Conservation (phyloP, 2,888 invertebrate genomes). For the Protonemura montana region DNA sequence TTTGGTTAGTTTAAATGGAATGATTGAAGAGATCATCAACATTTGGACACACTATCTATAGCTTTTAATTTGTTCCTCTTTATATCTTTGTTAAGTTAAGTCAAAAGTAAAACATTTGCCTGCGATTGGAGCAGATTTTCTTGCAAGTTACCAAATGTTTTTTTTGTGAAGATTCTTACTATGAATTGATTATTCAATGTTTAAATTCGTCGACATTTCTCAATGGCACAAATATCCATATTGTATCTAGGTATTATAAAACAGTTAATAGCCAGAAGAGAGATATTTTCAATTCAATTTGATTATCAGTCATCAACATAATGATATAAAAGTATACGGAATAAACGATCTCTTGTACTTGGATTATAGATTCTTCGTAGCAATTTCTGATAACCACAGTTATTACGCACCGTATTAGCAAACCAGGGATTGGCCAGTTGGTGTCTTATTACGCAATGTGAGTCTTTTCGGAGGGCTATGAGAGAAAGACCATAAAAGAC, state of each 20-base stretch:
- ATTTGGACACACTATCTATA: too few species aligned
- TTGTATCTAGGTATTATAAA: neutral
- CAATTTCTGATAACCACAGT: slow-evolving; percentile 20
- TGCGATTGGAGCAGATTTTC: too few species aligned
- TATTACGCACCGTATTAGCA: slow-evolving; percentile 36
- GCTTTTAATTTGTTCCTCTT: too few species aligned
- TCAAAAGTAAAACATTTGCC: too few species aligned
- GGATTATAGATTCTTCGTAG: slow-evolving; percentile 8
- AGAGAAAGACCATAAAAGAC: neutral
- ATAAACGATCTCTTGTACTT: slow-evolving; percentile 24
- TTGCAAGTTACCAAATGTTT: too few species aligned
- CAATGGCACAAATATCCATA: neutral
- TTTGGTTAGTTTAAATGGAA: too few species aligned
- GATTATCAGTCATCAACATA: slow-evolving; percentile 28
- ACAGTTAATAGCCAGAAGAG: slow-evolving; percentile 7
- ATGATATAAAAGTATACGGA: neutral
- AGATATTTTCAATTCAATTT: slow-evolving; percentile 34
- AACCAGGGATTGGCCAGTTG: slow-evolving; percentile 16
- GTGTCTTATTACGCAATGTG: neutral
- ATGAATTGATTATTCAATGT: neutral
- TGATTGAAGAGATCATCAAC: too few species aligned
- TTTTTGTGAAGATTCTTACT: too few species aligned
- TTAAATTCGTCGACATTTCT: neutral
- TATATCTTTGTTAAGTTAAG: too few species aligned
- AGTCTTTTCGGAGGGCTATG: neutral